Evolutionary conservation across 2,113 vertebrate species (phyloP), one percentile per base, ranked within the genome.

Genomic region (Rhynchomys soricoides): DNA sequence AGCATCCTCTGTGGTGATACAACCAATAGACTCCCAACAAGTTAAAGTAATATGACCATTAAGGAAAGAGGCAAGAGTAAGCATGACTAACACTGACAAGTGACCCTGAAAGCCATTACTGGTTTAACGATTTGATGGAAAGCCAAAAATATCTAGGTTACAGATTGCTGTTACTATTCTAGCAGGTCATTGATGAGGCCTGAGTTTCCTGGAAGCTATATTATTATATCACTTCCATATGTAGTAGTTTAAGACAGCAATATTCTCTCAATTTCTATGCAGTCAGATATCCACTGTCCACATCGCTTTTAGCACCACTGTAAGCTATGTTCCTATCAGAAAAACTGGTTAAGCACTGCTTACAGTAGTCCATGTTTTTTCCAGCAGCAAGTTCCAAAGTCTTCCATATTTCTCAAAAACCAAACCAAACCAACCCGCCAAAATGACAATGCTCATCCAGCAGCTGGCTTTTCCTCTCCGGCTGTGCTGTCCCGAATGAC

Each of bases 41-140:
- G 17, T 62, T 86, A 48, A 8, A 62, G 37, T 24, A 75, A n/a
- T 45, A 66, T 57, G 64, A 55, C 45, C 37, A 83, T 6, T 78
- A 78, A n/a, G 6, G 7, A 78, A 87, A 73, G 3, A 66, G 26
- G 40, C 34, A 83, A 88, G 79, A 78, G 45, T 37, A 40, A 92
- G 22, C 59, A 74, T 55, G 48, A 37, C 40, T 89, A 93, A 74
- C 82, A 95, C 90, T n/a, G 55, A 95, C 55, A 89, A 45, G 15
- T 48, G 43, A 79, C 16, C 45, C 34, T 91, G 45, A 74, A 94
- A 78, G 34, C 82, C 81, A 78, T 52, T 82, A 68, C 15, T 90
- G 24, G 34, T 19, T 96, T 95, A 62, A 45, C 50, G 81, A 73
- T 78, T 94, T 90, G 37, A 75, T 92, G 93, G 83, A 24, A 83